Conservation (phyloP, 2,113 vertebrate genomes). For the Odocoileus hemionus region DNA sequence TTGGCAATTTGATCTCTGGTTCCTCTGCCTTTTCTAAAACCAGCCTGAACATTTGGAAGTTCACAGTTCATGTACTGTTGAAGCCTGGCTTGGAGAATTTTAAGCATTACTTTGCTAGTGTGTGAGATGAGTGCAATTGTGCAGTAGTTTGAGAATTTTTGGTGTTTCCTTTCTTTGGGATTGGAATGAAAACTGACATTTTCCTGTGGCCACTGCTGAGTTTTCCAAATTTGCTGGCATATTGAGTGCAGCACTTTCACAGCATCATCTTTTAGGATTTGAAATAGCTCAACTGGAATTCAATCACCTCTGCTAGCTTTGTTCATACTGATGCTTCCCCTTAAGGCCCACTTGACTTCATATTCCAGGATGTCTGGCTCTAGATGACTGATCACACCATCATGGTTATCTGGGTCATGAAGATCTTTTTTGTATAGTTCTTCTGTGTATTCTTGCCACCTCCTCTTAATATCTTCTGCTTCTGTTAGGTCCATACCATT, state of each 20-base stretch:
- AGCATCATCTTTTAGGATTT: neutral
- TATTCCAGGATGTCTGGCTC: neutral
- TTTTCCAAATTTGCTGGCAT: neutral
- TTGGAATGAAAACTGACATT: neutral
- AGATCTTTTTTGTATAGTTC: neutral
- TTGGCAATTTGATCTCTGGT: neutral
- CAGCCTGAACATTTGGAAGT: neutral
- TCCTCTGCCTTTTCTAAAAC: neutral
- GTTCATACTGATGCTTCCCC: neutral
- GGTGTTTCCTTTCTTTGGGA: neutral
- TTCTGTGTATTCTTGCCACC: neutral
- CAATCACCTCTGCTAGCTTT: neutral
- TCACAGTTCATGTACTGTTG: fast-evolving
- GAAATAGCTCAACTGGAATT: neutral
- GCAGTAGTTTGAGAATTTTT: neutral
- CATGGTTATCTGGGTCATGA: neutral
- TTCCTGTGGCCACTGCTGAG: neutral
- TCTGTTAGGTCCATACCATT: neutral
- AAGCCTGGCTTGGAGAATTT: neutral
- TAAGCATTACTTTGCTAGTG: neutral
- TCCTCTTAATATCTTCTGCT: neutral
- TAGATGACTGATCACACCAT: neutral
- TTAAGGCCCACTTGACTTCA: neutral
- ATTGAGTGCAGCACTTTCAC: neutral
- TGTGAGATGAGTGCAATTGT: neutral